A percentile compares a stretch with the other conserved stretches of the same genome.
phyloP scores from a whole-genome alignment of 1,140 invertebrate genomes.

The Musca vetustissima region DNA sequence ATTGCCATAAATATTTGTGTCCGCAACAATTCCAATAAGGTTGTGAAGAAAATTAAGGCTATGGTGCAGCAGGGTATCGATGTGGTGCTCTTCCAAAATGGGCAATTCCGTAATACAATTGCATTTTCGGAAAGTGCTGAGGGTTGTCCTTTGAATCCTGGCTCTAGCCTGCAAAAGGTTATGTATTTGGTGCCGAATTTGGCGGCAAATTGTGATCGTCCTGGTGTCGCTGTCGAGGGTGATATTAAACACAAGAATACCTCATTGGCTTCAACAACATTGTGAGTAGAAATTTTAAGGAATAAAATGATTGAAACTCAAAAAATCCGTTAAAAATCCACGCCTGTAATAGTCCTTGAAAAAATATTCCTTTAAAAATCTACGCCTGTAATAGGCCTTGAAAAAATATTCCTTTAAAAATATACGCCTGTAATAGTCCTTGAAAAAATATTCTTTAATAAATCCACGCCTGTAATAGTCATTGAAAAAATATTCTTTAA shows the following conservation, averaged over 20 bases:
- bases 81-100: conserved; percentile 97
- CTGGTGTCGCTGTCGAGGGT: conserved; percentile 94
- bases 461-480: too few species aligned
- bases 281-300: conserved; percentile 74
- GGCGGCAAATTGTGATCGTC: conserved; percentile 78
- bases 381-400: too few species aligned
- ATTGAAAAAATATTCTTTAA: too few species aligned
- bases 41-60: conserved; percentile 96
- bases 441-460: too few species aligned
- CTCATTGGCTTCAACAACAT: conserved; percentile 93
- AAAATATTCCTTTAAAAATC: too few species aligned
- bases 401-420: too few species aligned
- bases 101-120: conserved; percentile 95
- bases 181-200: conserved; percentile 83
- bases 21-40: conserved; percentile 96
- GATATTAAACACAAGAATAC: conserved; percentile 81
- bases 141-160: conserved; percentile 91
- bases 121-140: conserved; percentile 88
- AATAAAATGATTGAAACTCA: too few species aligned
- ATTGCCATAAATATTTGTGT: conserved; percentile 93
- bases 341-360: too few species aligned
- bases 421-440: too few species aligned
- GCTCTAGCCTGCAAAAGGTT: conserved; percentile 89
- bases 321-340: too few species aligned
- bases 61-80: conserved; percentile 94